Conservation (phyloP, 2,797 vertebrate species). For the Peromyscus attwateri region DNA sequence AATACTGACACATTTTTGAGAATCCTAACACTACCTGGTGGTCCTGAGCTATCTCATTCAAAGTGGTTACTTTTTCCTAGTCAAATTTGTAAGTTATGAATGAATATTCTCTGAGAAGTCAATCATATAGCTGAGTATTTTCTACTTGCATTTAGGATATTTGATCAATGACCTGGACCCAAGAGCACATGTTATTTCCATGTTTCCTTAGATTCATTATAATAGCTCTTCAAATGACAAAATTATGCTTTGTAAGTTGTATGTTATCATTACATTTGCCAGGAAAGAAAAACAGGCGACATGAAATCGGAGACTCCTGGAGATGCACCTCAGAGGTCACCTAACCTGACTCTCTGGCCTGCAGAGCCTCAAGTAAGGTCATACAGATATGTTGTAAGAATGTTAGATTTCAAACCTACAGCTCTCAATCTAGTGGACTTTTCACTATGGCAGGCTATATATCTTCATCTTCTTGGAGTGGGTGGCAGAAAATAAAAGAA, state of each 20-base stretch:
- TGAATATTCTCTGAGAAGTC: background rate
- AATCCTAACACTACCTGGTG: background rate
- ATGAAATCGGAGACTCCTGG: slow-evolving; percentile 38
- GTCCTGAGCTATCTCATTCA: background rate
- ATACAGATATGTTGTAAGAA: background rate
- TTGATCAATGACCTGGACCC: background rate
- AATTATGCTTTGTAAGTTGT: slow-evolving; percentile 17
- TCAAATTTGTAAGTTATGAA: background rate
- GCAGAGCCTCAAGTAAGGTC: background rate
- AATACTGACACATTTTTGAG: background rate
- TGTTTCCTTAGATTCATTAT: slow-evolving; percentile 53
- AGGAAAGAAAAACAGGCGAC: slow-evolving; percentile 24
- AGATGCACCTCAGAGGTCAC: background rate
- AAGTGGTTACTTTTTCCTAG: slow-evolving; percentile 13
- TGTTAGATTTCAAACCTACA: slow-evolving; percentile 20
- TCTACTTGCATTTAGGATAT: background rate
- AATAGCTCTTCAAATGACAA: slow-evolving; percentile 49
- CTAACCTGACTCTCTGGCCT: background rate
- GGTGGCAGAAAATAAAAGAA: background rate
- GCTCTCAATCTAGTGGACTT: background rate
- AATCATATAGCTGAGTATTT: background rate
- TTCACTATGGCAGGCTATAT: background rate
- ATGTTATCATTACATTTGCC: slow-evolving; percentile 34
- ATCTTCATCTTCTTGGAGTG: background rate
- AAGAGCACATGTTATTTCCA: background rate